These are phyloP conservation scores for Rissa tridactyla DNA, from an alignment of 2,113 vertebrate species.

Conservation along the genomic window DNA sequence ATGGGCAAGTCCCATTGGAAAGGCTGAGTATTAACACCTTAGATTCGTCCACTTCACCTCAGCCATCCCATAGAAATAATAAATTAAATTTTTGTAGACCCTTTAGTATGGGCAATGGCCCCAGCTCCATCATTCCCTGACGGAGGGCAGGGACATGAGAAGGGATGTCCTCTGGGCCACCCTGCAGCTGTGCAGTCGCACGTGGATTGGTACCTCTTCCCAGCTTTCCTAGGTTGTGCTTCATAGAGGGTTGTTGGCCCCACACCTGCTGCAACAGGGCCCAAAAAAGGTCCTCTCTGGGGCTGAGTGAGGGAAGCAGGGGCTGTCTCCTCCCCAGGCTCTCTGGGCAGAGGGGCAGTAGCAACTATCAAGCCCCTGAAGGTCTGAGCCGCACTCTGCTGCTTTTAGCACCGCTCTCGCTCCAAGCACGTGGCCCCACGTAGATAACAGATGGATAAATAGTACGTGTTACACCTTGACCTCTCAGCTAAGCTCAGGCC, in stretches of 20 bases:
- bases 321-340: background rate
- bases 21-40: background rate
- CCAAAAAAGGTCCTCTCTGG: background rate
- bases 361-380: background rate
- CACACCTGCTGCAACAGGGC: background rate
- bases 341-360: background rate
- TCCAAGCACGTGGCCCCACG: rapidly evolving
- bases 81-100: background rate
- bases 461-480: background rate
- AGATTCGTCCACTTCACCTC: background rate
- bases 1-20: background rate
- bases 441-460: background rate
- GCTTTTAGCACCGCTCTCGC: background rate
- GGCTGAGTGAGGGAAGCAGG: background rate
- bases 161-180: too few relatives aligned
- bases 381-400: background rate
- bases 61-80: background rate
- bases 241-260: background rate
- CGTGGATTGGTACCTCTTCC: background rate
- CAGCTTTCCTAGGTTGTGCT: background rate
- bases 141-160: background rate
- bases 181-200: background rate
- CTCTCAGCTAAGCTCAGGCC: background rate
- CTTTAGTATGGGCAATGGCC: background rate
- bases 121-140: background rate